Percentiles rank a stretch among this genome's conserved stretches.
Conservation (phyloP, 1,140 invertebrate genomes). For the Ceratina calcarata region DNA sequence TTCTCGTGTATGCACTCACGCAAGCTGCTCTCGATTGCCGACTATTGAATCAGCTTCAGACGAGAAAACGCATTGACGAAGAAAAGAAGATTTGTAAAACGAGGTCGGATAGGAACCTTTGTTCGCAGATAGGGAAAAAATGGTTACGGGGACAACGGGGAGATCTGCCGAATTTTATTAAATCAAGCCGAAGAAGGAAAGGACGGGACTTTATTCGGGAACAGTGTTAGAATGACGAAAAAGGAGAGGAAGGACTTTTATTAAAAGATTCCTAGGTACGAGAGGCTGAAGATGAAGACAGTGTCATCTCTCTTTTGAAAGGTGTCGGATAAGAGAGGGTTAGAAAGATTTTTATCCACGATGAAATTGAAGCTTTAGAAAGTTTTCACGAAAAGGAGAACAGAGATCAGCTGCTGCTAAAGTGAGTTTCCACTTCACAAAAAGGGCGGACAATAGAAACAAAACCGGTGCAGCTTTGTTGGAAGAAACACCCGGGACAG, state of each 20-base stretch:
- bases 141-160: neutral
- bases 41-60: constrained; percentile 14
- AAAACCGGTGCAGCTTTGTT: neutral
- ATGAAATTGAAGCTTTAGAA: neutral
- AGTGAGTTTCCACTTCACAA: neutral
- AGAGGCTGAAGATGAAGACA: neutral
- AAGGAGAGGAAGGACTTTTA: neutral
- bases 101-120: neutral
- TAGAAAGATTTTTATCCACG: neutral
- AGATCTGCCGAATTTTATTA: constrained; percentile 1
- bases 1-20: neutral
- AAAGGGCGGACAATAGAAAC: neutral
- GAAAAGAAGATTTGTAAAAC: too few species aligned
- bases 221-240: neutral
- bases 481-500: neutral
- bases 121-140: neutral
- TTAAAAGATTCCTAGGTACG: neutral
- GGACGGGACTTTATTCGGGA: neutral
- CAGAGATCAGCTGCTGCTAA: neutral
- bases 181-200: too few species aligned
- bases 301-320: neutral
- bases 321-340: neutral
- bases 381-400: neutral
- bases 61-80: neutral
- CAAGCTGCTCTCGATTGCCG: constrained; percentile 12